Evolutionary conservation across 2,113 vertebrate species (phyloP).

Genomic region (Cyprinodon tularosa): DNA sequence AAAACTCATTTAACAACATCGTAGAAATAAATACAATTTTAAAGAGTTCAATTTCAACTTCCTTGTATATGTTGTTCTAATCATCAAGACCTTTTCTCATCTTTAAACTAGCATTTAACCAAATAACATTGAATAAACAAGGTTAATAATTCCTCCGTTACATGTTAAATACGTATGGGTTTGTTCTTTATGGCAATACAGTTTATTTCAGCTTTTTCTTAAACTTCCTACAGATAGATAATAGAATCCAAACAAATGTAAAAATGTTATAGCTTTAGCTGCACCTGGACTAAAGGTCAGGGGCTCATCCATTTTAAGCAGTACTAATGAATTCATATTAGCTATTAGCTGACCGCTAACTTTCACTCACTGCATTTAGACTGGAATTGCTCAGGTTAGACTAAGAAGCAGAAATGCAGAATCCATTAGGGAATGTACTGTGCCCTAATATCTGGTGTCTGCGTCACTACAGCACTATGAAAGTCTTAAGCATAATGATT

Average conservation of each 20-base stretch:
- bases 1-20: no score
- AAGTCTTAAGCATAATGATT: background rate
- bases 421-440: slow-evolving; percentile 43
- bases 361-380: slow-evolving; percentile 57
- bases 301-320: slow-evolving; percentile 57
- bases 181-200: background rate
- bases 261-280: slow-evolving; percentile 44
- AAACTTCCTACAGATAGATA: slow-evolving; percentile 12
- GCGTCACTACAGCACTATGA: background rate
- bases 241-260: slow-evolving; percentile 40
- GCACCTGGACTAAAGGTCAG: slow-evolving; percentile 59
- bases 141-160: no score
- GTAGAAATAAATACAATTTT: no score
- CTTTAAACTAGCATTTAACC: no score
- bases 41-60: no score
- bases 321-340: slow-evolving; percentile 58
- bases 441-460: slow-evolving; percentile 3
- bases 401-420: slow-evolving; percentile 44
- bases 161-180: background rate
- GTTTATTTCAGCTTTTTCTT: background rate
- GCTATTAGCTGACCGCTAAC: slow-evolving; percentile 61
- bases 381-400: slow-evolving; percentile 55
- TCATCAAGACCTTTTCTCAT: no score
- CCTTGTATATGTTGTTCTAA: no score
- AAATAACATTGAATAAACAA: no score